Evolutionary conservation across 2,113 vertebrate species (phyloP).

Genomic region (Gavia stellata): DNA sequence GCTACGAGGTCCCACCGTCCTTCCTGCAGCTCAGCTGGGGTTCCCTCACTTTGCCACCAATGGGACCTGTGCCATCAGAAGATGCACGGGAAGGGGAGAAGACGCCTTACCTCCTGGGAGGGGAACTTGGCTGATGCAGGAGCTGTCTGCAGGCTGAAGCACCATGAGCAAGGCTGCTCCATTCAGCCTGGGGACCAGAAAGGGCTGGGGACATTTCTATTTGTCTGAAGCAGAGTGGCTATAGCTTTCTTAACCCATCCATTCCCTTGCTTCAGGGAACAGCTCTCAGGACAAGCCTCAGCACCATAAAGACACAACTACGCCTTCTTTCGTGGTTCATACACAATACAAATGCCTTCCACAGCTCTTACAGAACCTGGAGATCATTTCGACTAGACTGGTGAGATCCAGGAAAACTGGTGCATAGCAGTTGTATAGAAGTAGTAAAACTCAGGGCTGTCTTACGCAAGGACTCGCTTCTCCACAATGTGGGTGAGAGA

Average conservation of each 20-base stretch:
- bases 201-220: neutral
- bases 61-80: neutral
- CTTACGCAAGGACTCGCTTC: constrained; percentile 97
- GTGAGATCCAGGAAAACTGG: neutral
- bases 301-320: neutral
- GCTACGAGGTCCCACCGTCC: neutral
- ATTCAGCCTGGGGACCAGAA: neutral
- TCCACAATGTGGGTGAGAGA: constrained; percentile 98
- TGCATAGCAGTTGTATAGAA: fast-evolving
- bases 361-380: neutral
- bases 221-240: fast-evolving
- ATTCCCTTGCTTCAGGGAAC: neutral
- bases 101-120: neutral
- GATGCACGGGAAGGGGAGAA: fast-evolving
- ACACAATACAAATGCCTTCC: neutral
- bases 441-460: fast-evolving
- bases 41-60: neutral
- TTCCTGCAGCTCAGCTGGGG: neutral
- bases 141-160: neutral
- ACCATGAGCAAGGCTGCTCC: neutral
- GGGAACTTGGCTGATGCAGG: neutral
- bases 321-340: fast-evolving
- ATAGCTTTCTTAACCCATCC: neutral
- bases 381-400: neutral
- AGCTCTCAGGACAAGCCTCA: neutral